Conservation (phyloP, 2,888 invertebrate species). For the Drosophila affinis region DNA sequence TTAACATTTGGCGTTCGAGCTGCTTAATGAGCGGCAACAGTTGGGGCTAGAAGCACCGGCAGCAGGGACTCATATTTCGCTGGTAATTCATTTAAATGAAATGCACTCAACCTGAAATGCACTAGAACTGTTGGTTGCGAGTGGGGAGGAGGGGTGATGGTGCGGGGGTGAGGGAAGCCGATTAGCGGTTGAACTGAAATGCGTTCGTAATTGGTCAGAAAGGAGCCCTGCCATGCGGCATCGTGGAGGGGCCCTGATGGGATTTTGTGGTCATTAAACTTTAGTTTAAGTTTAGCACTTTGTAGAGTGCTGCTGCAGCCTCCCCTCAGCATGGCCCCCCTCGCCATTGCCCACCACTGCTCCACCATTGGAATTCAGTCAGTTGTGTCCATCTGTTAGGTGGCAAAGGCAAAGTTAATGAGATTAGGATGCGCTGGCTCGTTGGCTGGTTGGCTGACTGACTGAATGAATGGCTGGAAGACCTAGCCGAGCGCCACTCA, state of each 20-base stretch:
- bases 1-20: constrained; percentile 64
- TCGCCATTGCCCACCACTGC: too few species aligned
- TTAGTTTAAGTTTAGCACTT: constrained; percentile 45
- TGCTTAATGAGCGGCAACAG: constrained; percentile 54
- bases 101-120: constrained; percentile 75
- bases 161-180: constrained; percentile 15
- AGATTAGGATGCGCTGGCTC: constrained; percentile 41
- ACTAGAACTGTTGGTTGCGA: not conserved
- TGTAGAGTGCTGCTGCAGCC: constrained; percentile 2
- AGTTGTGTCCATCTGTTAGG: constrained; percentile 24
- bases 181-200: constrained; percentile 66
- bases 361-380: constrained; percentile 2
- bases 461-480: constrained; percentile 5
- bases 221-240: constrained; percentile 10
- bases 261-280: constrained; percentile 70
- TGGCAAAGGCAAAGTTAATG: constrained; percentile 53
- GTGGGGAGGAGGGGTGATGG: not conserved
- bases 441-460: constrained; percentile 24
- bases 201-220: constrained; percentile 69
- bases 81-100: constrained; percentile 77
- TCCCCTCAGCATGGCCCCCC: not conserved
- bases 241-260: constrained; percentile 38
- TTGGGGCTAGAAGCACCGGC: constrained; percentile 11
- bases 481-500: constrained; percentile 13
- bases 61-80: constrained; percentile 65